Conservation (phyloP, 2,797 vertebrate species). For the Rhinoraja longicauda region DNA sequence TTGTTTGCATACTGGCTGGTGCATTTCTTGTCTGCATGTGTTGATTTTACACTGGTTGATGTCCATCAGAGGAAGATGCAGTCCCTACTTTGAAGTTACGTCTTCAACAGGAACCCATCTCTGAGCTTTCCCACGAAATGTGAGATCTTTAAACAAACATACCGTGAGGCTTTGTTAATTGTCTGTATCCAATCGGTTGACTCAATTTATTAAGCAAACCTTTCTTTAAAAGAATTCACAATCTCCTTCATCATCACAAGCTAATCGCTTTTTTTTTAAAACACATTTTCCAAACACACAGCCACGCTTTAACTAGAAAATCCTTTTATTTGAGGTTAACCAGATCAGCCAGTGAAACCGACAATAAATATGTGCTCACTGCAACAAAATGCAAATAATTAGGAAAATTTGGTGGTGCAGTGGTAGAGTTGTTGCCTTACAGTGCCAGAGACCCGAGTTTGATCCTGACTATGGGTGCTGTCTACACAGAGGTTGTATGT, state of each 20-base stretch:
- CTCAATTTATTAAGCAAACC: conserved; percentile 34
- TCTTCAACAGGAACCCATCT: conserved; percentile 37
- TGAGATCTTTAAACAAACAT: conserved; percentile 37
- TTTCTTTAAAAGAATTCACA: conserved; percentile 9
- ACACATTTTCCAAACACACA: background rate
- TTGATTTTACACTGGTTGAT: background rate
- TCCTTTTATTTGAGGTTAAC: background rate
- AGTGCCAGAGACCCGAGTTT: too few relatives aligned
- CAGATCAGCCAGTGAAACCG: background rate
- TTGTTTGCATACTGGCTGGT: background rate
- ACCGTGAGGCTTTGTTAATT: background rate
- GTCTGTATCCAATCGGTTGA: conserved; percentile 41
- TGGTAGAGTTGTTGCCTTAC: too few relatives aligned
- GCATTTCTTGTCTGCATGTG: background rate
- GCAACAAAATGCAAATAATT: background rate
- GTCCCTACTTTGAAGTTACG: conserved; percentile 24
- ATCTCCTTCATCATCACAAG: background rate
- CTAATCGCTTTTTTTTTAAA: conserved; percentile 12
- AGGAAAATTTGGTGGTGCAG: too few relatives aligned
- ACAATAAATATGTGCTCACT: background rate
- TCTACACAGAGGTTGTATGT: too few relatives aligned
- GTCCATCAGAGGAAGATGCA: conserved; percentile 1
- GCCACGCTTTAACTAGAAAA: background rate
- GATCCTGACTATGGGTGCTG: too few relatives aligned
- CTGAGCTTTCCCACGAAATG: conserved; percentile 41